Base-by-base conservation (phyloP, 2,113 vertebrate genomes). In the Lagopus muta region DNA sequence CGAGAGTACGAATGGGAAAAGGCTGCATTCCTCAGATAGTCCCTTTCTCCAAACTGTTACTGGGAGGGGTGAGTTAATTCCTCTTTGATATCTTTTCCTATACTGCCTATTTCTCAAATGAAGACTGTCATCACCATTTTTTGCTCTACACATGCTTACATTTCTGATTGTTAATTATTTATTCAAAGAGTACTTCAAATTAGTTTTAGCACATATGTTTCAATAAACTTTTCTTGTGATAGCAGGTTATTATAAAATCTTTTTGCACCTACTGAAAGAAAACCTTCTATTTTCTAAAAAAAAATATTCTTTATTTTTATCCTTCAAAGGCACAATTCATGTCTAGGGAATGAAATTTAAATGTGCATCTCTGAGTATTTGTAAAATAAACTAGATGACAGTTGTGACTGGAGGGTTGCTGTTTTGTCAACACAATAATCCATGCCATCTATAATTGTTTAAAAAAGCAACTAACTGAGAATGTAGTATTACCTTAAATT, bases 401-500 rank as follows among this genome's bases (percentile, higher is more conserved):
- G n/a, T 43, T 65, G 77, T 90, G 32, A 16, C 38, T 73, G 30
- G 65, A 84, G 4, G 30, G 89, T 61, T 50, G 34, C 40, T 72
- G 28, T 11, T 93, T 84, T 96, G 11, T 83, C 45, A 52, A 87
- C 19, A 90, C 43, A 89, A 66, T 85, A 48, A 92, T 62, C 75
- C 24, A 79, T 79, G 81, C 32, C 20, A 72, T 34, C 48, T 72
- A 66, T 11, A 86, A 76, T 11, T 84, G 20, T 27, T 48, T 82
- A 88, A 91, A 93, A 86, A 70, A n/a, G 43, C 52, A 77, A 78
- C 34, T 91, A 81, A 92, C 77, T 42, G 50, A 77, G 69, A 93
- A 85, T 32, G 85, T 89, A 89, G 55, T 84, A 86, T 50, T 88
- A 82, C 9, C 48, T 36, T 89, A 96, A 95, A 96, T 61, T 85